Percentiles rank a stretch among this genome's conserved stretches.
Conservation (phyloP, 2,797 vertebrate species). For the Sebastes diploproa region DNA sequence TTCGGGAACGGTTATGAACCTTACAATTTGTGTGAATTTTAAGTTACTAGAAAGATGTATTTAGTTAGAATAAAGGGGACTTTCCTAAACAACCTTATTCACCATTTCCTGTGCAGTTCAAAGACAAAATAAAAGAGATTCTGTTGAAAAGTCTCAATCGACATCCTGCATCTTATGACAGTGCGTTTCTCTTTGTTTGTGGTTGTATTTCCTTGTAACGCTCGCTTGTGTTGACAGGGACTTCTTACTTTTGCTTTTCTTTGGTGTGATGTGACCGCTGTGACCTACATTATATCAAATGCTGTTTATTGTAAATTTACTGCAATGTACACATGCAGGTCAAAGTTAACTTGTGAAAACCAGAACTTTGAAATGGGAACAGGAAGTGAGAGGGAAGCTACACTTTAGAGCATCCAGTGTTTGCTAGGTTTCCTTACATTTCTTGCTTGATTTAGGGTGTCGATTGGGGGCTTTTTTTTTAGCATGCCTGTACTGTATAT, state of each 20-base stretch:
- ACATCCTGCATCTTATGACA: slow-evolving; percentile 67
- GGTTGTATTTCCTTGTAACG: slow-evolving; percentile 55
- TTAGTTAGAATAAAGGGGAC: slow-evolving; percentile 79
- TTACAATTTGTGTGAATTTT: slow-evolving; percentile 64
- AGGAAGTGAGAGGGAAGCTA: slow-evolving; percentile 40
- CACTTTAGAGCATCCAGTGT: background rate
- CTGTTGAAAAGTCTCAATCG: slow-evolving; percentile 67
- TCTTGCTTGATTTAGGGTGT: slow-evolving; percentile 32
- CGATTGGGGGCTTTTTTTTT: slow-evolving; percentile 16
- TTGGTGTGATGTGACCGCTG: background rate
- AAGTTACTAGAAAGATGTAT: slow-evolving; percentile 74
- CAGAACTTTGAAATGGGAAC: slow-evolving; percentile 26
- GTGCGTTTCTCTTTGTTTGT: slow-evolving; percentile 37
- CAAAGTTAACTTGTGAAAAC: slow-evolving; percentile 18
- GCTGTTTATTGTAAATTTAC: slow-evolving; percentile 18
- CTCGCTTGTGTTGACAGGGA: slow-evolving; percentile 31
- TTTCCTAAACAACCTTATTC: slow-evolving; percentile 77
- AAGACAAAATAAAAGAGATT: slow-evolving; percentile 78
- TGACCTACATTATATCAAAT: slow-evolving; percentile 20
- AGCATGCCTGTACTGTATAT: slow-evolving; percentile 13
- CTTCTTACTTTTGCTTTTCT: slow-evolving; percentile 44
- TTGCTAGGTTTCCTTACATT: background rate
- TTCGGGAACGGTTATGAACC: slow-evolving; percentile 56
- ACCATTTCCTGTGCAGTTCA: slow-evolving; percentile 81
- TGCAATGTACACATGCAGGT: background rate